Base-by-base conservation (phyloP, 2,113 vertebrate genomes). In the Pteropus alecto region DNA sequence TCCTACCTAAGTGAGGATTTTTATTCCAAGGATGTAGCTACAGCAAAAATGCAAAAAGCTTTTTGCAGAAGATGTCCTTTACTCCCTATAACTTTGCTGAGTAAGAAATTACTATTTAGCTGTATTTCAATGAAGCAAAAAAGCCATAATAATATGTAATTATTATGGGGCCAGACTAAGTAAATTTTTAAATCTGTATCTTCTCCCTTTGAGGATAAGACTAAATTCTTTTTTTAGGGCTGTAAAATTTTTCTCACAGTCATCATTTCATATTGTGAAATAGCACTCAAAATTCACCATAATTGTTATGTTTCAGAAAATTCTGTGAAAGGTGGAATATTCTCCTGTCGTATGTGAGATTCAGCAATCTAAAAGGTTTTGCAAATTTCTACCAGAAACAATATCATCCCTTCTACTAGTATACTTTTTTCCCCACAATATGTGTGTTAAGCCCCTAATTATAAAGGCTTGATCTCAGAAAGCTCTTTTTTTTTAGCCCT, bases 311-410 rank as follows among this genome's bases (percentile, higher is more conserved):
- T 28, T 83, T 11, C 38, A 90, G 58, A 90, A 93, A 93, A 68
- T 85, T 88, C 35, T 82, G 13, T 38, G 48, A 93, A 73, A 70
- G 6, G 6, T 82, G 11, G n/a, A 93, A 79, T 85, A 12, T 26
- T 74, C 46, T 89, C 22, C 26, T 89, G 54, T 85, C 58, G 12
- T 24, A 35, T 58, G 26, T 51, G 4, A 83, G 35, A 79, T 16
- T 60, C n/a, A 60, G 93, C 26, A 79, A 46, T 79, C 3, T 60
- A 70, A 61, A 70, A 81, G 22, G 3, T 73, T 73, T 51, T 28
- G 8, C 8, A 88, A 35, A 92, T 92, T 96, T 90, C 65, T 86
- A 56, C 48, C 38, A 87, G n/a, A 90, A 95, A 95, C 4, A 63
- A 19, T 35, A 88, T 51, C 16, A 41, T 60, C 41, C 93, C n/a